phyloP scores from a whole-genome alignment of 2,797 vertebrate species.

The Tachyglossus aculeatus region DNA sequence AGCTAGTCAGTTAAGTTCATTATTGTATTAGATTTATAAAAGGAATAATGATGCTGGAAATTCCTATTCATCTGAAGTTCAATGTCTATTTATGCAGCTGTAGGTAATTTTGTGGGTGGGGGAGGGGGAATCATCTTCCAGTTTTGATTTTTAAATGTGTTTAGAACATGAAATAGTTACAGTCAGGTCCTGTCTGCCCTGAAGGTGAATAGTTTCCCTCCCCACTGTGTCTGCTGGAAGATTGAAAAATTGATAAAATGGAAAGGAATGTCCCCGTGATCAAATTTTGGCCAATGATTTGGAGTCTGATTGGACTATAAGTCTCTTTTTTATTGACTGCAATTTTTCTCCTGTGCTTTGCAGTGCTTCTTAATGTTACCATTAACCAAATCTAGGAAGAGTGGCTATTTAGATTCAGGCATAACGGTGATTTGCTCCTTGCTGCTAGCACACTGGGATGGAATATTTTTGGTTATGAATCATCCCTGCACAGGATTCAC shows the following conservation, averaged over 20 bases:
- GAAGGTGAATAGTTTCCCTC: neutral
- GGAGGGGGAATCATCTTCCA: conserved; percentile 1
- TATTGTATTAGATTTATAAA: no score
- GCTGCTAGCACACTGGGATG: conserved; percentile 7
- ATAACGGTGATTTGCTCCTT: conserved; percentile 20
- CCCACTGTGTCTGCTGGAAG: neutral
- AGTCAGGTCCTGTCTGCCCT: neutral
- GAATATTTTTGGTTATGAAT: conserved; percentile 42
- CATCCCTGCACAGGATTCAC: conserved; percentile 38
- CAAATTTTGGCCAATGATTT: conserved; percentile 27
- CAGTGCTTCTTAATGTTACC: conserved; percentile 39
- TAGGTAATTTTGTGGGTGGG: conserved; percentile 2
- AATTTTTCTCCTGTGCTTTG: conserved; percentile 48
- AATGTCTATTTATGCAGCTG: conserved; percentile 4
- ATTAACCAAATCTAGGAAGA: conserved; percentile 31
- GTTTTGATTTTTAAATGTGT: conserved; percentile 44
- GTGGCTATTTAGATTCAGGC: neutral
- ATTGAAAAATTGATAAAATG: neutral
- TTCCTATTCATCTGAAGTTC: no score
- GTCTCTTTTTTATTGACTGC: conserved; percentile 17
- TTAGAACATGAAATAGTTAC: conserved; percentile 30
- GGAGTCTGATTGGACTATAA: conserved; percentile 22
- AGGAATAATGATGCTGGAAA: conserved; percentile 31
- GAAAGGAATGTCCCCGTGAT: neutral
- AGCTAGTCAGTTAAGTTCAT: no score